A percentile compares a stretch with the other conserved stretches of the same genome.
Conservation (phyloP, 2,797 vertebrate genomes). For the Mionectes olivaceus region DNA sequence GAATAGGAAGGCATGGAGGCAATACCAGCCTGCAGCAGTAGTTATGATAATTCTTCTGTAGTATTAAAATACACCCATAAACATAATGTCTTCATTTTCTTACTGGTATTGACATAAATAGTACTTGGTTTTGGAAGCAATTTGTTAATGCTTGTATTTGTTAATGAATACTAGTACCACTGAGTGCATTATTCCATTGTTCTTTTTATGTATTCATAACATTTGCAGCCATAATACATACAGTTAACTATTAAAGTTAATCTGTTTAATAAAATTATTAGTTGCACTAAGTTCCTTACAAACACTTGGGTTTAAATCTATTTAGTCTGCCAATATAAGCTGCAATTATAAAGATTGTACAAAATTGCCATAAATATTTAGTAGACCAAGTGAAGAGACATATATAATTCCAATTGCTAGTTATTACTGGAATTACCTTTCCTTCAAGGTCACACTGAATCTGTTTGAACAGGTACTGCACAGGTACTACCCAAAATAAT, state of each 20-base stretch:
- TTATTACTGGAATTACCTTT: slow-evolving; percentile 71
- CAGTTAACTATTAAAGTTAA: slow-evolving; percentile 53
- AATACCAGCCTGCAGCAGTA: not conserved
- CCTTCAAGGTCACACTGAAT: slow-evolving; percentile 66
- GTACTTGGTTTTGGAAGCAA: not conserved
- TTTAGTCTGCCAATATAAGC: slow-evolving; percentile 47
- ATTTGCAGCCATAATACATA: slow-evolving; percentile 1
- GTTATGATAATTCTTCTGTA: not conserved
- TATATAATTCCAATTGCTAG: slow-evolving; percentile 67
- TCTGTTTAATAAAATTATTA: slow-evolving; percentile 48
- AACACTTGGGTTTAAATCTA: slow-evolving; percentile 50
- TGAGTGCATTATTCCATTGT: not conserved
- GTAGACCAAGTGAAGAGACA: slow-evolving; percentile 60
- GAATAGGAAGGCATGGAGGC: not conserved
- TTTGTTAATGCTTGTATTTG: not conserved
- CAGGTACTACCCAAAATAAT: slow-evolving; percentile 28
- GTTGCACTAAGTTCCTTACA: slow-evolving; percentile 35
- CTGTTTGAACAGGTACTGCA: slow-evolving; percentile 61
- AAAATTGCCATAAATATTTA: slow-evolving; percentile 70
- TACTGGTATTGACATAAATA: not conserved
- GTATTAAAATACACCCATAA: not conserved
- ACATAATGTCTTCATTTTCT: not conserved
- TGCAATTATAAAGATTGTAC: slow-evolving; percentile 38
- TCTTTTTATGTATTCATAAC: not conserved
- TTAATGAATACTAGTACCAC: not conserved